Conservation (phyloP, 53 echinoderm and acorn worm genomes). For the Patiria pectinifera region DNA sequence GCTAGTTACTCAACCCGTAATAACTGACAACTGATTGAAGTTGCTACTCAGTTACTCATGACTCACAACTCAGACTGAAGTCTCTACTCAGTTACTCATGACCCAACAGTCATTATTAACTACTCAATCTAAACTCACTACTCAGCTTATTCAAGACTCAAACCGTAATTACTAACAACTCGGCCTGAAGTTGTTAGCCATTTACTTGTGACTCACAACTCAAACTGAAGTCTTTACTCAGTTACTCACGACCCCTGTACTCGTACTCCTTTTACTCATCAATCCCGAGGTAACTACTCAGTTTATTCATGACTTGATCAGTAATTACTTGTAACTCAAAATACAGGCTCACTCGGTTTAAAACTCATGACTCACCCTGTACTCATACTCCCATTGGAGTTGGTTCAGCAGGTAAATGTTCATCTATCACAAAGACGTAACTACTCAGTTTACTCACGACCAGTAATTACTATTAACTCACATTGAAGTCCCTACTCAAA, state of each 20-base stretch:
- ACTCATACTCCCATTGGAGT: not conserved
- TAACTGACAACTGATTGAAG: not conserved
- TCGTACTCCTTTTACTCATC: not conserved
- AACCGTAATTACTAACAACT: too few species aligned
- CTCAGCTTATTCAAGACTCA: too few species aligned
- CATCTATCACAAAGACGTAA: not conserved
- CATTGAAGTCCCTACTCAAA: not conserved
- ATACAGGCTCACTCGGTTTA: too few species aligned
- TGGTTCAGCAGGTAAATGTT: not conserved
- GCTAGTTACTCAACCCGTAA: not conserved
- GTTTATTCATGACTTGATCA: too few species aligned
- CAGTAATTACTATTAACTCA: too few species aligned
- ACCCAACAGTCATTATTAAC: not conserved
- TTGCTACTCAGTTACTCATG: not conserved
- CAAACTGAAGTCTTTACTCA: too few species aligned
- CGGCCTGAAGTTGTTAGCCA: too few species aligned
- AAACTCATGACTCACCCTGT: not conserved
- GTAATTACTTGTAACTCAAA: too few species aligned
- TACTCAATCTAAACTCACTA: not conserved
- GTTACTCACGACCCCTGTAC: not conserved
- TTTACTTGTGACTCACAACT: not conserved
- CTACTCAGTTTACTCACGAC: not conserved
- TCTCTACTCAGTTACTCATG: not conserved
- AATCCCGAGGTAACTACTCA: too few species aligned
- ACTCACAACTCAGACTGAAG: not conserved